Percentiles rank a stretch among this genome's conserved stretches.
Evolutionary conservation across 2,888 invertebrate species (phyloP).

Genomic region (Nezara viridula): DNA sequence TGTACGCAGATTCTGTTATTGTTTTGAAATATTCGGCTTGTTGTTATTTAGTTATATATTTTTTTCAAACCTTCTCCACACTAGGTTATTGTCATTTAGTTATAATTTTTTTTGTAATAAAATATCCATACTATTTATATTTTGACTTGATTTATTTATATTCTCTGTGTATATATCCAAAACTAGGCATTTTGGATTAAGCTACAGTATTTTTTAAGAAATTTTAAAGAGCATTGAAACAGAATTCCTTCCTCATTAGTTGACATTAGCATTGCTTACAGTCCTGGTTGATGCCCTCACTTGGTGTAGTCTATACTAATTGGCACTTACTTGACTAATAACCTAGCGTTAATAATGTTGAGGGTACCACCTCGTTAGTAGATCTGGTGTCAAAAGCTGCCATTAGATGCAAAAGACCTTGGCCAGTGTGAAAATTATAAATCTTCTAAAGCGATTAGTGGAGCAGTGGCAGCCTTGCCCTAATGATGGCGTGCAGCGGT

Average conservation of each 20-base stretch:
- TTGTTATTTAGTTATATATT: too few species aligned
- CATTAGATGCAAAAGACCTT: conserved; percentile 4
- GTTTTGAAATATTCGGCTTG: too few species aligned
- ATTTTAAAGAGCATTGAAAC: not conserved
- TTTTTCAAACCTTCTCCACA: too few species aligned
- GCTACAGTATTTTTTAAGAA: too few species aligned
- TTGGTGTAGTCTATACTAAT: not conserved
- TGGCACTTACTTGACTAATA: not conserved
- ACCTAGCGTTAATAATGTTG: not conserved
- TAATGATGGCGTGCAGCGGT: not conserved
- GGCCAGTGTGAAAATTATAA: not conserved
- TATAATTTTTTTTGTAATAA: too few species aligned
- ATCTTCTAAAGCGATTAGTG: not conserved
- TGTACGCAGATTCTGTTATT: too few species aligned
- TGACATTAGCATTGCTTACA: not conserved
- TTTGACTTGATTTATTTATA: too few species aligned
- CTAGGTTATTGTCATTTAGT: too few species aligned
- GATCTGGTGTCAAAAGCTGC: not conserved
- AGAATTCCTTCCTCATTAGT: not conserved
- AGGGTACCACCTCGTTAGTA: not conserved
- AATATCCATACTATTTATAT: too few species aligned
- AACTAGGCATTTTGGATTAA: too few species aligned
- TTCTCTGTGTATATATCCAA: too few species aligned
- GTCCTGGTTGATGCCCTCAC: not conserved
- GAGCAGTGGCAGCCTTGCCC: not conserved